These are phyloP conservation scores for Biston betularia DNA, from an alignment of 2,888 invertebrate genomes.

Conservation along the genomic window DNA sequence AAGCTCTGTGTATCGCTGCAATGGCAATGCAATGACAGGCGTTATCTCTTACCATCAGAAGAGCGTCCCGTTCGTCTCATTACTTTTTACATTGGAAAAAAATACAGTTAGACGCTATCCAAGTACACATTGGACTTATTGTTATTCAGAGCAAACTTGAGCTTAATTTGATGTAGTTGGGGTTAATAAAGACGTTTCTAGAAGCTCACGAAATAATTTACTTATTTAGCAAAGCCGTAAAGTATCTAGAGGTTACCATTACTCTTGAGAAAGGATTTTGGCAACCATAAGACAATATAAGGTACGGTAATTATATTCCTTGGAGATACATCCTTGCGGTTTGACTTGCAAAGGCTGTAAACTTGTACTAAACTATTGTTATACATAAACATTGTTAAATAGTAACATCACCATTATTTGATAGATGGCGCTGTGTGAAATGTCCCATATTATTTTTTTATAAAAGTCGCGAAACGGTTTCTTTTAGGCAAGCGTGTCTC, in stretches of 20 bases:
- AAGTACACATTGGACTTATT: background rate
- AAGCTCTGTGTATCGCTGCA: too few species aligned
- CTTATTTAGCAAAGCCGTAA: constrained; percentile 42
- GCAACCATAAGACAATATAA: constrained; percentile 45
- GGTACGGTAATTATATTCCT: constrained; percentile 42
- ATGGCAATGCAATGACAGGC: too few species aligned
- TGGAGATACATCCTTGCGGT: constrained; percentile 27
- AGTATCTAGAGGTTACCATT: constrained; percentile 44
- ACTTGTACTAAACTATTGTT: constrained; percentile 9
- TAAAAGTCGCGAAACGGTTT: too few species aligned
- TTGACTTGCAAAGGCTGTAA: constrained; percentile 23
- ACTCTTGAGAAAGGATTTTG: constrained; percentile 45
- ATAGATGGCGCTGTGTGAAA: too few species aligned
- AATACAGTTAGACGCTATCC: too few species aligned
- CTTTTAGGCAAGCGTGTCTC: too few species aligned
- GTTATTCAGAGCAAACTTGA: background rate
- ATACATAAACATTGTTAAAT: background rate
- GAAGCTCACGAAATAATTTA: constrained; percentile 32
- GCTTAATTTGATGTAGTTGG: constrained; percentile 11
- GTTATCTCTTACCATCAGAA: too few species aligned
- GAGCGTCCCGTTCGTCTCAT: too few species aligned
- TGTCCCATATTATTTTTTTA: too few species aligned
- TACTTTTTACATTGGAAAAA: too few species aligned
- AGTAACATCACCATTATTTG: too few species aligned
- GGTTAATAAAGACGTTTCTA: constrained; percentile 28